These are phyloP conservation scores for Erithacus rubecula DNA, from an alignment of 2,797 vertebrate genomes.

Conservation along the genomic window DNA sequence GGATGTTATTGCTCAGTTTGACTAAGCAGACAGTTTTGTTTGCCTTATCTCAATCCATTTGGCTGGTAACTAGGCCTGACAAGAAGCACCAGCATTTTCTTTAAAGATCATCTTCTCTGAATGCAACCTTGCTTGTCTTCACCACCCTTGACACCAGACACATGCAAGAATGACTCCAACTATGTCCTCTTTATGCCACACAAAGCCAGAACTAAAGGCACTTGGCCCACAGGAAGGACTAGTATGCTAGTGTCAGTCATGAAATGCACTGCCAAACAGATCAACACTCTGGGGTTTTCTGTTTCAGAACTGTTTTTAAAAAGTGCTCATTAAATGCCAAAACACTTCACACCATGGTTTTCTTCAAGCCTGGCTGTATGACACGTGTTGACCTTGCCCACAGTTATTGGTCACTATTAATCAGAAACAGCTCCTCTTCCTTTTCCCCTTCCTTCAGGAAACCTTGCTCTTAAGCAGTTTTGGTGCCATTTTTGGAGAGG, in stretches of 20 bases:
- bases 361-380: not conserved
- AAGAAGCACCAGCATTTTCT: not conserved
- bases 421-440: not conserved
- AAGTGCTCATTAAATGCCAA: not conserved
- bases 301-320: not conserved
- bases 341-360: not conserved
- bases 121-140: not conserved
- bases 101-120: not conserved
- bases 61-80: constrained; percentile 1
- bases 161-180: not conserved
- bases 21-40: constrained; percentile 63
- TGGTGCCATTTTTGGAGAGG: not conserved
- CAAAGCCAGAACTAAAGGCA: not conserved
- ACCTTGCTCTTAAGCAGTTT: not conserved
- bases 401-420: not conserved
- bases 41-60: constrained; percentile 49
- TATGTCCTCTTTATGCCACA: not conserved
- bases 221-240: not conserved
- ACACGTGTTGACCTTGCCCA: not conserved
- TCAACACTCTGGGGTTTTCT: not conserved
- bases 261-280: not conserved
- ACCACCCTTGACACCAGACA: not conserved
- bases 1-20: constrained; percentile 61
- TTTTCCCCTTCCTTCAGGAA: not conserved
- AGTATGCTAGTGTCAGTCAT: not conserved